These are phyloP conservation scores for Aspidiotus rigidus DNA, from an alignment of 2,888 invertebrate species.

Conservation along the genomic window DNA sequence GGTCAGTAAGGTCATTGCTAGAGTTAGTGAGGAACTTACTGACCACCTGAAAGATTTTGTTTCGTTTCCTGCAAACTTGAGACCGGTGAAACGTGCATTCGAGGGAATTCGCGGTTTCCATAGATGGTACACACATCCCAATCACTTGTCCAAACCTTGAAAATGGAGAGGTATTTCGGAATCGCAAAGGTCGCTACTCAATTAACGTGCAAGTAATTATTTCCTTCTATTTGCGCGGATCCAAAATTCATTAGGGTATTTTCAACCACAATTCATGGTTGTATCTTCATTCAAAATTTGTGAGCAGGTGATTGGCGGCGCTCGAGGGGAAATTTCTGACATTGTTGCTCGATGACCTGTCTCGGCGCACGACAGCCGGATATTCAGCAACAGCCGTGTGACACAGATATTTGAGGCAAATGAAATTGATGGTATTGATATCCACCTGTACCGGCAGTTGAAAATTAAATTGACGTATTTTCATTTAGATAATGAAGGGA, in stretches of 20 bases:
- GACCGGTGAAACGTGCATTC: too few relatives aligned
- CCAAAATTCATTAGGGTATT: too few relatives aligned
- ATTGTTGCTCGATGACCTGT: constrained; percentile 5
- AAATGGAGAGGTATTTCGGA: constrained; percentile 25
- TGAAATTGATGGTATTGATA: not conserved
- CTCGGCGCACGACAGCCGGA: constrained; percentile 10
- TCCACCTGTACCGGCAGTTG: too few relatives aligned
- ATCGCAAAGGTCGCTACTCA: constrained; percentile 26
- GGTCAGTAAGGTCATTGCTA: constrained; percentile 7
- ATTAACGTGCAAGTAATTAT: too few relatives aligned
- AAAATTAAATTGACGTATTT: too few relatives aligned
- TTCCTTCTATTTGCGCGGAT: too few relatives aligned
- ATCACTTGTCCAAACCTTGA: constrained; percentile 18
- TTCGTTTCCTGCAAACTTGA: constrained; percentile 21
- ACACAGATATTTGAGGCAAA: not conserved
- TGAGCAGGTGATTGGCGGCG: constrained; percentile 4
- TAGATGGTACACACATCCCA: constrained; percentile 25
- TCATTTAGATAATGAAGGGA: too few relatives aligned
- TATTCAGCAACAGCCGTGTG: not conserved
- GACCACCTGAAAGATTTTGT: not conserved
- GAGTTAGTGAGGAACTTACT: not conserved
- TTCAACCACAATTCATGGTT: too few relatives aligned
- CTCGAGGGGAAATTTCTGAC: not conserved
- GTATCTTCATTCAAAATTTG: too few relatives aligned
- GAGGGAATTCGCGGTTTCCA: too few relatives aligned